Percentiles rank a stretch among this genome's conserved stretches.
Conservation (phyloP, 2,888 invertebrate genomes). For the Drosophila pegasa region DNA sequence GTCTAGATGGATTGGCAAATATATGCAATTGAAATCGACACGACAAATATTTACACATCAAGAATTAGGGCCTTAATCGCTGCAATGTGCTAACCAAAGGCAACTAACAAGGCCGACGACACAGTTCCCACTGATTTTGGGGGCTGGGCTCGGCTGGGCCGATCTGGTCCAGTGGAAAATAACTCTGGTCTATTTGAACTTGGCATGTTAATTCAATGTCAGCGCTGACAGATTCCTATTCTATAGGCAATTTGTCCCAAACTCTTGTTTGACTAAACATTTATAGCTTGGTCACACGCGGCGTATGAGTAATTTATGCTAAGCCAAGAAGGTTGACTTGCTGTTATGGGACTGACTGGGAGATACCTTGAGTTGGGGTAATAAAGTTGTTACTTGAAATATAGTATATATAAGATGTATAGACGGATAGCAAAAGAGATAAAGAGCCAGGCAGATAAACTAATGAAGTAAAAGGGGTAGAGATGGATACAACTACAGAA, state of each 20-base stretch:
- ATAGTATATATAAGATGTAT: neutral
- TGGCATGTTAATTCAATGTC: conserved; percentile 18
- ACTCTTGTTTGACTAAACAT: conserved; percentile 20
- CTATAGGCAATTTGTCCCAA: neutral
- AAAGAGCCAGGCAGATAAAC: too few relatives aligned
- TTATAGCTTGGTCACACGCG: conserved; percentile 52
- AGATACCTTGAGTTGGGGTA: neutral
- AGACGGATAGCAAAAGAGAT: neutral
- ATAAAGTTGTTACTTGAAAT: too few relatives aligned
- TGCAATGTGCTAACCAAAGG: conserved; percentile 13
- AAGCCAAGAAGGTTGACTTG: neutral
- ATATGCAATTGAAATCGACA: conserved; percentile 42
- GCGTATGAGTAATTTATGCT: conserved; percentile 62
- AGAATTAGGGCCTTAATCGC: conserved; percentile 10
- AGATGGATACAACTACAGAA: neutral
- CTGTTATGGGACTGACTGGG: neutral
- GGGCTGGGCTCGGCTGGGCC: conserved; percentile 7
- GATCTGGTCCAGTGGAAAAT: conserved; percentile 12
- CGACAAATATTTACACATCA: conserved; percentile 22
- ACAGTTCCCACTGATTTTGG: conserved; percentile 7
- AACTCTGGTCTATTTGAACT: conserved; percentile 10
- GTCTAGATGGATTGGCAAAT: conserved; percentile 38
- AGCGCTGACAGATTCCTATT: neutral
- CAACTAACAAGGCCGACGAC: conserved; percentile 14
- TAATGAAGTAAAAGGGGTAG: too few relatives aligned